Conservation (phyloP, 1,140 invertebrate species). For the Calosoma granatense region DNA sequence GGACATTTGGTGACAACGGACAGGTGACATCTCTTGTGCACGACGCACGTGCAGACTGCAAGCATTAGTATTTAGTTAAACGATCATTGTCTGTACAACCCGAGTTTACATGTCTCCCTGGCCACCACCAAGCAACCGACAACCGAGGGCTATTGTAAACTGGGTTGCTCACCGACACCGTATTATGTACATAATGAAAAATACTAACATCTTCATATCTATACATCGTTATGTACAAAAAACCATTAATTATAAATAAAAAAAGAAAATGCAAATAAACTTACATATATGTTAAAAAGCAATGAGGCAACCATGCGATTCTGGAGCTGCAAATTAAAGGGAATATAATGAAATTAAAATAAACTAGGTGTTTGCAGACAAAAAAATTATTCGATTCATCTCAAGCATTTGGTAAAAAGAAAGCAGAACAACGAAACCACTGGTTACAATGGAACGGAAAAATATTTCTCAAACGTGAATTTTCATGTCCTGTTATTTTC, state of each 20-base stretch:
- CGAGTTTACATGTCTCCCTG: background rate
- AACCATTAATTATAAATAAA: slow-evolving; percentile 11
- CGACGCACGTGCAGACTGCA: slow-evolving; percentile 94
- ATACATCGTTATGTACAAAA: slow-evolving; percentile 5
- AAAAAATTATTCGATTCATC: background rate
- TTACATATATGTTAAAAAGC: slow-evolving; percentile 31
- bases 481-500: background rate
- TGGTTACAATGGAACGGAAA: background rate
- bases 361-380: background rate
- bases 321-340: slow-evolving; percentile 30
- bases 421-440: slow-evolving; percentile 3
- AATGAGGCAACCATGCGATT: slow-evolving; percentile 27
- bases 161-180: background rate
- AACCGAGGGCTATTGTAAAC: background rate
- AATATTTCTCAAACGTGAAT: background rate
- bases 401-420: slow-evolving; percentile 3
- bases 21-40: slow-evolving; percentile 94
- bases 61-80: slow-evolving; percentile 27
- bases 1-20: slow-evolving; percentile 92
- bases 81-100: background rate
- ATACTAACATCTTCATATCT: background rate
- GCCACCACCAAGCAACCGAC: background rate
- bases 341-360: slow-evolving; percentile 1
- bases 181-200: background rate
- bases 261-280: slow-evolving; percentile 18